phyloP scores from a whole-genome alignment of 2,888 invertebrate genomes.

The Aproaerema taeniolella region DNA sequence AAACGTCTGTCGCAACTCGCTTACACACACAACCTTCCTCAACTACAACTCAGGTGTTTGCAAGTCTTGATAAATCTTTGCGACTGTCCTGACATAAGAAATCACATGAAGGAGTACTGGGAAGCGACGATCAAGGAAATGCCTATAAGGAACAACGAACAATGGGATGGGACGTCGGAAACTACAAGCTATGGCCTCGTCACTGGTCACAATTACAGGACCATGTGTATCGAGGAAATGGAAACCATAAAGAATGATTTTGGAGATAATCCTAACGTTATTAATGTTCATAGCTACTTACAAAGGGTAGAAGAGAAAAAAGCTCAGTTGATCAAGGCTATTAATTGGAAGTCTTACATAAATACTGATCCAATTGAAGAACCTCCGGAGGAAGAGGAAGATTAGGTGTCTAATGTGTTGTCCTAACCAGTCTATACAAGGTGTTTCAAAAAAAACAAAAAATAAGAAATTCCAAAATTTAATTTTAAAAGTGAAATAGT shows the following conservation, averaged over 20 bases:
- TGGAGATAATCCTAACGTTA: constrained; percentile 38
- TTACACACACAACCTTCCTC: constrained; percentile 37
- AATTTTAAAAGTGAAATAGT: too few relatives aligned
- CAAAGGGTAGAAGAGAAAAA: constrained; percentile 36
- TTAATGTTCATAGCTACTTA: constrained; percentile 57
- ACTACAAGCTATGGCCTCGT: constrained; percentile 43
- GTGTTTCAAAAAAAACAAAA: too few relatives aligned
- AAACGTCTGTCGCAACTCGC: constrained; percentile 40
- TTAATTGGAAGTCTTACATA: constrained; percentile 43
- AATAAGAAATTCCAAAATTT: too few relatives aligned
- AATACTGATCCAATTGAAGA: too few relatives aligned
- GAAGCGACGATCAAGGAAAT: constrained; percentile 33
- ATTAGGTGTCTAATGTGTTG: not conserved
- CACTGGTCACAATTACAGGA: constrained; percentile 55
- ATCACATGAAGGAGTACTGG: constrained; percentile 45
- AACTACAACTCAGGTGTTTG: constrained; percentile 47
- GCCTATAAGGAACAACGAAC: constrained; percentile 43
- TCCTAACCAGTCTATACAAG: too few relatives aligned
- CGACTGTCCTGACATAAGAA: constrained; percentile 56
- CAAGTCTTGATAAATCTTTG: constrained; percentile 60
- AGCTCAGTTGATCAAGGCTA: constrained; percentile 40
- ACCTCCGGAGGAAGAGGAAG: too few relatives aligned
- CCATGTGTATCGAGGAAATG: constrained; percentile 49
- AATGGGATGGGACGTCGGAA: constrained; percentile 56
- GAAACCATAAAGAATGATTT: constrained; percentile 54